phyloP scores from a whole-genome alignment of 1,140 invertebrate genomes.

The Carposina sasakii region DNA sequence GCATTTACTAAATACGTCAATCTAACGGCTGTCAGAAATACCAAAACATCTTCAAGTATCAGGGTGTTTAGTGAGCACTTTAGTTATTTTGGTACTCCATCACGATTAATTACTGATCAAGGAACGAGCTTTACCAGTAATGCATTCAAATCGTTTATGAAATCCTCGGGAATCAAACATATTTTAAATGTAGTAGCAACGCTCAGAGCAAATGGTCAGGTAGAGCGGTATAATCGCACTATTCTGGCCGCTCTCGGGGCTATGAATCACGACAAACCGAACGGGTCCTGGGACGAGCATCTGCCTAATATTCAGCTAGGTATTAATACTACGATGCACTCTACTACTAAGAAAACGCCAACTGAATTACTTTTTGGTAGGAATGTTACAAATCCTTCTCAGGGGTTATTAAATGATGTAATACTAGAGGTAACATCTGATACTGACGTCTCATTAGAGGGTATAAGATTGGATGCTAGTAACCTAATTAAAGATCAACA shows the following conservation, averaged over 20 bases:
- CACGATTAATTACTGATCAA: slow-evolving; percentile 6
- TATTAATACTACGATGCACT: slow-evolving; percentile 10
- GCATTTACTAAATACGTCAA: slow-evolving; percentile 2
- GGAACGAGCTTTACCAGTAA: slow-evolving; percentile 3
- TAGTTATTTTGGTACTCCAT: slow-evolving; percentile 3
- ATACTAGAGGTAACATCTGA: too few relatives aligned
- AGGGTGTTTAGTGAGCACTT: neutral
- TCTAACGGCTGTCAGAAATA: neutral
- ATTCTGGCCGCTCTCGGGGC: slow-evolving; percentile 1
- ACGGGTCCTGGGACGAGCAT: slow-evolving; percentile 6
- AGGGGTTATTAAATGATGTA: too few relatives aligned
- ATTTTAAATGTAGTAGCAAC: slow-evolving; percentile 9
- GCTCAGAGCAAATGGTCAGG: slow-evolving; percentile 10
- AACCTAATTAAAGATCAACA: too few relatives aligned
- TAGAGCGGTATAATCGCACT: slow-evolving; percentile 10
- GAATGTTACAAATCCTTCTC: too few relatives aligned
- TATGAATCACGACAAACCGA: neutral
- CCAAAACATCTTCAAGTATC: neutral
- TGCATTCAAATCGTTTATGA: slow-evolving; percentile 2
- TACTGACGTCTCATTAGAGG: too few relatives aligned
- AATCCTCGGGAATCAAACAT: neutral
- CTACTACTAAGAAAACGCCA: slow-evolving; percentile 2
- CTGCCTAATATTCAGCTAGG: slow-evolving; percentile 8
- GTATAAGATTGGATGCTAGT: too few relatives aligned
- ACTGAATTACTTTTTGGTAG: slow-evolving; percentile 3